Conservation (phyloP, 2,113 vertebrate species). For the Amblyornis subalaris region DNA sequence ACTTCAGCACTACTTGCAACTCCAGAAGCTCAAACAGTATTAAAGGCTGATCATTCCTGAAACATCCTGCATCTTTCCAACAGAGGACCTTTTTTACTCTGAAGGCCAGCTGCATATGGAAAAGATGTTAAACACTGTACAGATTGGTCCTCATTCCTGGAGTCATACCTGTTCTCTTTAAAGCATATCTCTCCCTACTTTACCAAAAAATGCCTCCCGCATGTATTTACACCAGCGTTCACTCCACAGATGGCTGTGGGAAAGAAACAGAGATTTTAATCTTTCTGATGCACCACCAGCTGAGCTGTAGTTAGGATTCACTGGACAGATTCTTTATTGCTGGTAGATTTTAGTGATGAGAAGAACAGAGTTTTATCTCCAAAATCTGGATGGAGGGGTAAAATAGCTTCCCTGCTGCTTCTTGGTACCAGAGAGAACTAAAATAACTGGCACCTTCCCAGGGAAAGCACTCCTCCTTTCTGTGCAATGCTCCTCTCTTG, state of each 20-base stretch:
- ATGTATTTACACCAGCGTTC: not conserved
- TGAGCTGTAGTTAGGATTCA: not conserved
- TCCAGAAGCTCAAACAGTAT: not conserved
- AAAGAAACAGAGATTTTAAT: conserved; percentile 33
- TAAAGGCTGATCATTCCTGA: not conserved
- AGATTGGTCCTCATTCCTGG: not conserved
- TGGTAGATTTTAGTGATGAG: rapidly evolving
- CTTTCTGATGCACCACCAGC: not conserved
- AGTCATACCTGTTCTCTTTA: not conserved
- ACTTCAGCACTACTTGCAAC: not conserved
- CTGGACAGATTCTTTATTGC: not conserved
- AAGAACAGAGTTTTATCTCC: not conserved
- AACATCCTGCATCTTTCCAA: not conserved
- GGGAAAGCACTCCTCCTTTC: not conserved
- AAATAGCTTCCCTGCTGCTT: not conserved
- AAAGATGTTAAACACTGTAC: not conserved
- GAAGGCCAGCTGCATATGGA: not conserved
- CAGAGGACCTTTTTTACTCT: not conserved
- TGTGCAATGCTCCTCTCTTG: not conserved
- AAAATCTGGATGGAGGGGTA: not conserved
- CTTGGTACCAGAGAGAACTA: not conserved
- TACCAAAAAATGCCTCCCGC: not conserved
- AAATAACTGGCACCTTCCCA: not conserved
- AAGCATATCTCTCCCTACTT: not conserved
- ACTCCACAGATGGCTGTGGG: not conserved